Conservation (phyloP, 2,888 invertebrate genomes). For the Steinernema hermaphroditum region DNA sequence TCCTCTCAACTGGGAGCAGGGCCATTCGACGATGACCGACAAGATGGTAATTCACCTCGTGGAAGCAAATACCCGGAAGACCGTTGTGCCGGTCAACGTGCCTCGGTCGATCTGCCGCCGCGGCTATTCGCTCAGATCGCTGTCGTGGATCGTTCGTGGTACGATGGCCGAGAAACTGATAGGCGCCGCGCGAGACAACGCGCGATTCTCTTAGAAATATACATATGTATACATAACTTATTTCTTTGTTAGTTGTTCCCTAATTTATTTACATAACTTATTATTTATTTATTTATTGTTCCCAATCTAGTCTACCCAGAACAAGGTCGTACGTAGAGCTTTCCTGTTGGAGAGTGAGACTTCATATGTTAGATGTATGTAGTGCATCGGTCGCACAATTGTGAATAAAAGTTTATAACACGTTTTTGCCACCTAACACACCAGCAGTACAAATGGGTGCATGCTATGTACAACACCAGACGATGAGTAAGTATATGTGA, state of each 20-base stretch:
- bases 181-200: conserved; percentile 36
- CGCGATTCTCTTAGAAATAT: neutral
- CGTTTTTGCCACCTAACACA: too few relatives aligned
- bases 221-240: neutral
- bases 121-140: conserved; percentile 47
- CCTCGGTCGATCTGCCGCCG: conserved; percentile 50
- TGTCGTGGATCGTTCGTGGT: conserved; percentile 46
- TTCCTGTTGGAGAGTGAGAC: too few relatives aligned
- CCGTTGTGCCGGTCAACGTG: conserved; percentile 47
- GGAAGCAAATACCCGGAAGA: conserved; percentile 47
- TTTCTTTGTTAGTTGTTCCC: neutral
- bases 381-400: too few relatives aligned
- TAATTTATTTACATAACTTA: conserved; percentile 3
- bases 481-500: too few relatives aligned
- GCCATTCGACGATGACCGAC: conserved; percentile 54
- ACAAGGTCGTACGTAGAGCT: neutral
- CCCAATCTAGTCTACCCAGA: conserved; percentile 9
- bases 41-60: conserved; percentile 47
- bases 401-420: too few relatives aligned
- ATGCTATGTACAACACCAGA: too few relatives aligned
- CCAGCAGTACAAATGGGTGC: too few relatives aligned
- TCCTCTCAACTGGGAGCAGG: conserved; percentile 52
- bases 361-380: too few relatives aligned
- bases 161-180: conserved; percentile 44
- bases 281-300: neutral